A percentile compares a stretch with the other conserved stretches of the same genome.
Evolutionary conservation across 2,797 vertebrate species (phyloP).

Genomic region (Enteromius argenteus): DNA sequence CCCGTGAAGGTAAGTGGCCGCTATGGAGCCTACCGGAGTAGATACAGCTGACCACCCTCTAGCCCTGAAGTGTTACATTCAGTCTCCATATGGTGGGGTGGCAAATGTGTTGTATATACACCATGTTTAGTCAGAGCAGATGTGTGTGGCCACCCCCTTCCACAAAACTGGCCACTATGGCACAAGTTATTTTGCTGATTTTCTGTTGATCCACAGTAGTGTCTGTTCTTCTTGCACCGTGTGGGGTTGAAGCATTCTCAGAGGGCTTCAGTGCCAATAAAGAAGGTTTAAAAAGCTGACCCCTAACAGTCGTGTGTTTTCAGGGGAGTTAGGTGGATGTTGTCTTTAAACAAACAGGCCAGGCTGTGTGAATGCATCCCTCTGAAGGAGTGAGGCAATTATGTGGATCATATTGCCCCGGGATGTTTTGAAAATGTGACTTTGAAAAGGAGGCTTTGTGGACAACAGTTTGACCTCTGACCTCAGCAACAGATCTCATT

Average conservation of each 20-base stretch:
- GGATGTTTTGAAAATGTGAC: slow-evolving; percentile 64
- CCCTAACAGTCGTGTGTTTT: slow-evolving; percentile 55
- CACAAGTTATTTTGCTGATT: slow-evolving; percentile 42
- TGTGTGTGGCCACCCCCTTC: slow-evolving; percentile 51
- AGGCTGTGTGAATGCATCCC: slow-evolving; percentile 52
- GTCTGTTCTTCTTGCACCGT: slow-evolving; percentile 6
- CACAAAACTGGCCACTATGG: slow-evolving; percentile 39
- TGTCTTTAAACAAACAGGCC: slow-evolving; percentile 63
- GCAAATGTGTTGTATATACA: slow-evolving; percentile 42
- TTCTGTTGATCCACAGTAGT: slow-evolving; percentile 31
- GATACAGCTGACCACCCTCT: slow-evolving; percentile 42
- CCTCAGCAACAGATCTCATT: slow-evolving; percentile 62
- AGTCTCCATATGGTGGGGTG: slow-evolving; percentile 54
- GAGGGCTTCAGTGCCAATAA: slow-evolving; percentile 40
- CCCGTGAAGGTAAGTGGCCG: slow-evolving; percentile 44
- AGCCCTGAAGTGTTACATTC: slow-evolving; percentile 41
- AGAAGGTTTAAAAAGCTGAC: slow-evolving; percentile 45
- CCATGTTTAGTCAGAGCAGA: slow-evolving; percentile 41
- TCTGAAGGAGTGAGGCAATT: slow-evolving; percentile 61
- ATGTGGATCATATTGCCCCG: slow-evolving; percentile 61
- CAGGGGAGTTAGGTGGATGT: slow-evolving; percentile 55
- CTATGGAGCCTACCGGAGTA: slow-evolving; percentile 21
- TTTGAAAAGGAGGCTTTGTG: slow-evolving; percentile 63
- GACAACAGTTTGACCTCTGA: slow-evolving; percentile 64
- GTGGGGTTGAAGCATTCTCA: slow-evolving; percentile 40